phyloP scores from a whole-genome alignment of 2,113 vertebrate species.

The Labrus mixtus region DNA sequence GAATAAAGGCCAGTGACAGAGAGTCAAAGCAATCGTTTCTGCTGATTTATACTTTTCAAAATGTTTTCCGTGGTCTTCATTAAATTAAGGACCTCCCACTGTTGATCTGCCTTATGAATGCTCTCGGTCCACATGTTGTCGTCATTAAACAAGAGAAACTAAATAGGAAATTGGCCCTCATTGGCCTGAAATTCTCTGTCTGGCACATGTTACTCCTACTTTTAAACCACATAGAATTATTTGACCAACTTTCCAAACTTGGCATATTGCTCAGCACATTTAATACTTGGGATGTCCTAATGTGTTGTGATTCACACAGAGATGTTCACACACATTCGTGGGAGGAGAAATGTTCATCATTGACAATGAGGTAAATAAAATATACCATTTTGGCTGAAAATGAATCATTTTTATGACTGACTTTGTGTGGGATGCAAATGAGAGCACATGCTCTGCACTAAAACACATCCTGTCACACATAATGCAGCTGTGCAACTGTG shows the following conservation, averaged over 20 bases:
- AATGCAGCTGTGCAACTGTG: background rate
- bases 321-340: background rate
- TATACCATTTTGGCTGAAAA: background rate
- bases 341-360: background rate
- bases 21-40: constrained; percentile 46
- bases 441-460: background rate
- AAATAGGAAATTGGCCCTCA: background rate
- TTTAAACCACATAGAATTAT: background rate
- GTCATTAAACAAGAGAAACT: constrained; percentile 3
- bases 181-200: background rate
- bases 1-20: constrained; percentile 20
- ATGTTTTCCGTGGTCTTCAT: constrained; percentile 4
- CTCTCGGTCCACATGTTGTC: background rate
- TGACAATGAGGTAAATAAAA: constrained; percentile 3
- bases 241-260: background rate
- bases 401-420: background rate
- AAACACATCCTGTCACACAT: background rate
- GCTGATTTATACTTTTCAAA: constrained; percentile 45
- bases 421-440: constrained; percentile 1
- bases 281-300: background rate
- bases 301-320: background rate
- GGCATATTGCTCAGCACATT: background rate
- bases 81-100: background rate
- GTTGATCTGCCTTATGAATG: background rate
- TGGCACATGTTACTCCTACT: background rate